Percentiles rank a stretch among this genome's conserved stretches.
These are phyloP conservation scores for Darevskia nairensis DNA, from an alignment of 2,797 vertebrate species.

Conservation along the genomic window DNA sequence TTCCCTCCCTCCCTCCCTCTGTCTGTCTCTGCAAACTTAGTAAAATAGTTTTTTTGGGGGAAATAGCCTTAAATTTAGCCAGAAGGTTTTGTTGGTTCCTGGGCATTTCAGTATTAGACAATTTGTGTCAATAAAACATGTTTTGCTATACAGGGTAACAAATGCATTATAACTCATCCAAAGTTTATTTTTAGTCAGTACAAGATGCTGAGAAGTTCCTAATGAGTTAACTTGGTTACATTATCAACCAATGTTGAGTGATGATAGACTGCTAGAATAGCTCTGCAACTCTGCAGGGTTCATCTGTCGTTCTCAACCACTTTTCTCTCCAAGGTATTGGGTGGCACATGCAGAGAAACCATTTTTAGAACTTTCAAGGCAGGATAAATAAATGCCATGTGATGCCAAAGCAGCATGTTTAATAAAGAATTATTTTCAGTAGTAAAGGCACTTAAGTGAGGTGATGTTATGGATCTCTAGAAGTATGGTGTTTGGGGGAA, in stretches of 20 bases:
- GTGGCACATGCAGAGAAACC: slow-evolving; percentile 9
- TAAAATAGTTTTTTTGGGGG: slow-evolving; percentile 5
- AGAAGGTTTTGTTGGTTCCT: background rate
- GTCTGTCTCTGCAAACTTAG: background rate
- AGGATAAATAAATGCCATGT: slow-evolving; percentile 23
- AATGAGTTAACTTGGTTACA: slow-evolving; percentile 13
- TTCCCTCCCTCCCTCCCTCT: no score
- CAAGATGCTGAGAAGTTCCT: background rate
- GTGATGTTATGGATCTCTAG: slow-evolving; percentile 18
- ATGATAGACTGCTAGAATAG: background rate
- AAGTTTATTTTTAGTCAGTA: slow-evolving; percentile 14
- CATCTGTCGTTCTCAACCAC: background rate
- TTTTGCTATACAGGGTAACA: slow-evolving; percentile 34
- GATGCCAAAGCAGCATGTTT: slow-evolving; percentile 52
- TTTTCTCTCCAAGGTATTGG: slow-evolving; percentile 35
- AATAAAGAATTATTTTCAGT: accelerated
- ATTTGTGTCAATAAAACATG: background rate
- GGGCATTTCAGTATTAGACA: background rate
- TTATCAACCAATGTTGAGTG: background rate
- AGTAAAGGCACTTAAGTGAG: background rate
- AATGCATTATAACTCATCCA: background rate
- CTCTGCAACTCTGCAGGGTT: background rate
- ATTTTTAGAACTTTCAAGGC: slow-evolving; percentile 56
- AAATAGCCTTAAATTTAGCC: background rate
- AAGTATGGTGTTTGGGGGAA: slow-evolving; percentile 4